These are phyloP conservation scores for Heliornis fulica DNA, from an alignment of 2,113 vertebrate species.

Conservation along the genomic window DNA sequence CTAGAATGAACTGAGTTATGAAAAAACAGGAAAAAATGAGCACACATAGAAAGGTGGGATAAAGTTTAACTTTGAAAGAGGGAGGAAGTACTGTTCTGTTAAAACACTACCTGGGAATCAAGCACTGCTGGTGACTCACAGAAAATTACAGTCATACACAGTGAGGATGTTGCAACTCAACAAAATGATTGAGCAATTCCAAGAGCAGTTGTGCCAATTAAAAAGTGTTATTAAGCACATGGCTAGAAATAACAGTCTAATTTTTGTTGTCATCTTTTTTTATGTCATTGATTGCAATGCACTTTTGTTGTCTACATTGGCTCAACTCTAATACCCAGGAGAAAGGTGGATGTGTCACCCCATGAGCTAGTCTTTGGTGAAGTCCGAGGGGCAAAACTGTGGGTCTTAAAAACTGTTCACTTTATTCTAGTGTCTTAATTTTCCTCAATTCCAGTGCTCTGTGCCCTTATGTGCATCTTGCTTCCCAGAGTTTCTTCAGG, in stretches of 20 bases:
- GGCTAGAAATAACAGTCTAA: fast-evolving
- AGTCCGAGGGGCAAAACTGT: background rate
- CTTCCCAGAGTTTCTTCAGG: background rate
- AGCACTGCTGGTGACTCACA: fast-evolving
- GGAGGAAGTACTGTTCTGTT: background rate
- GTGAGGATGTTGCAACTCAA: background rate
- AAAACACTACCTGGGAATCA: background rate
- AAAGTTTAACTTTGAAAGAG: background rate
- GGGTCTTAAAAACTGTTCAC: background rate
- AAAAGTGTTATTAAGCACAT: background rate
- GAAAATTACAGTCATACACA: background rate
- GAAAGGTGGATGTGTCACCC: background rate
- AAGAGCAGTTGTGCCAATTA: background rate
- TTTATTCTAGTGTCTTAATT: background rate
- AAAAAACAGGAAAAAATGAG: background rate
- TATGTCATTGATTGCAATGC: background rate
- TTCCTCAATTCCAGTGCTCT: background rate
- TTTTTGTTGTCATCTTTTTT: background rate
- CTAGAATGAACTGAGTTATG: background rate
- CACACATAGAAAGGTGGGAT: background rate
- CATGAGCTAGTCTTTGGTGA: background rate
- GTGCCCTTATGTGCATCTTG: background rate
- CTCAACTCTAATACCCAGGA: background rate
- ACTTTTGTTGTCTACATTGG: background rate
- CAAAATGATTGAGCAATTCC: background rate